Percentiles rank a stretch among this genome's conserved stretches.
These are phyloP conservation scores for Drosophila setosimentum DNA, from an alignment of 2,888 invertebrate species.

Conservation along the genomic window DNA sequence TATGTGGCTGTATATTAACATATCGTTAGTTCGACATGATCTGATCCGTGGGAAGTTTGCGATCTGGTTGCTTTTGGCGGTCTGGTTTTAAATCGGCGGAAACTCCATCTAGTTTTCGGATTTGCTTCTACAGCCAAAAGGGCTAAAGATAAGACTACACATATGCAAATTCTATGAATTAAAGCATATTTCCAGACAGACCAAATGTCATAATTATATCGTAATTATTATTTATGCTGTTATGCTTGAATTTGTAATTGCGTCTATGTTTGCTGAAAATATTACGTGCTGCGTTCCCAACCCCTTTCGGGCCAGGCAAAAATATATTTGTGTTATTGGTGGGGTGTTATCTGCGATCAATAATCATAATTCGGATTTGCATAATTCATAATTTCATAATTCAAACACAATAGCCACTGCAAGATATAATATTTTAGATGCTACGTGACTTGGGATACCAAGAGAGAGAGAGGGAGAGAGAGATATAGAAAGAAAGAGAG, in stretches of 20 bases:
- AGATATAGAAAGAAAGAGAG: slow-evolving; percentile 7
- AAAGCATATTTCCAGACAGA: slow-evolving; percentile 29
- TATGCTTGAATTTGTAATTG: slow-evolving; percentile 59
- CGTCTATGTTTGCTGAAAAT: slow-evolving; percentile 63
- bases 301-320: slow-evolving; percentile 45
- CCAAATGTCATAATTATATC: slow-evolving; percentile 72
- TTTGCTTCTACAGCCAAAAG: slow-evolving; percentile 48
- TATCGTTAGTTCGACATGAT: slow-evolving; percentile 68
- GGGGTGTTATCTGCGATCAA: slow-evolving; percentile 37
- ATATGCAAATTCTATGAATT: slow-evolving; percentile 40
- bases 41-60: slow-evolving; percentile 64
- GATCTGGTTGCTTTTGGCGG: slow-evolving; percentile 15
- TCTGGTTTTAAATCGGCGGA: slow-evolving; percentile 49
- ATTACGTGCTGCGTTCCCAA: slow-evolving; percentile 38
- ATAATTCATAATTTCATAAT: slow-evolving; percentile 79
- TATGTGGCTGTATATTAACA: slow-evolving; percentile 56
- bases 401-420: slow-evolving; percentile 61
- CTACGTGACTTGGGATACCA: slow-evolving; percentile 9
- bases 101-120: slow-evolving; percentile 65
- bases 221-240: slow-evolving; percentile 83
- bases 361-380: slow-evolving; percentile 69
- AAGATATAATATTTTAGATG: slow-evolving; percentile 31
- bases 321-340: slow-evolving; percentile 4
- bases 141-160: slow-evolving; percentile 21
- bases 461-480: slow-evolving; percentile 9